Evolutionary conservation across 2,888 invertebrate genomes (phyloP).

Genomic region (Anoplius nigerrimus): DNA sequence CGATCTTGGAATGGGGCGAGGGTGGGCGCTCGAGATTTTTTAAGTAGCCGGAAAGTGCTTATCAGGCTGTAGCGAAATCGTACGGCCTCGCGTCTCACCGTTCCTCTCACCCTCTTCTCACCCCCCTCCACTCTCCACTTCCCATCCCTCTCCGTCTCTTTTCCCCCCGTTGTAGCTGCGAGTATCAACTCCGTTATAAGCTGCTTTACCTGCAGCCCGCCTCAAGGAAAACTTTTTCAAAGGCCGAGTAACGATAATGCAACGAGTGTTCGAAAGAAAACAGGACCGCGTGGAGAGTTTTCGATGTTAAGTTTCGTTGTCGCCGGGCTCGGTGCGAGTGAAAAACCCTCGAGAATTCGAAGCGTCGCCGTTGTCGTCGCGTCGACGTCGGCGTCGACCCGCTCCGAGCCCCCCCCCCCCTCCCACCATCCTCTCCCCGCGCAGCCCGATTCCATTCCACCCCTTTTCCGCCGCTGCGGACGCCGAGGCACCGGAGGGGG

Average conservation of each 20-base stretch:
- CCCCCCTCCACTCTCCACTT: too few species aligned
- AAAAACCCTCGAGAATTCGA: conserved; percentile 43
- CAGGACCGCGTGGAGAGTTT: conserved; percentile 34
- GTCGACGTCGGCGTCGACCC: neutral
- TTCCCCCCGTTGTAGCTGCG: conserved; percentile 18
- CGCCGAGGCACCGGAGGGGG: too few species aligned
- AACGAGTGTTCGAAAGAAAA: conserved; percentile 40
- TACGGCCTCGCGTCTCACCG: conserved; percentile 14
- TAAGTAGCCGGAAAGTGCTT: conserved; percentile 43
- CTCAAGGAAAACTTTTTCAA: conserved; percentile 33
- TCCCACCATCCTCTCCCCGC: too few species aligned
- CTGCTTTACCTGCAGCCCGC: conserved; percentile 26
- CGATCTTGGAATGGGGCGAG: conserved; percentile 16
- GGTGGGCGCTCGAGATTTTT: conserved; percentile 32
- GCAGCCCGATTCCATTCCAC: too few species aligned
- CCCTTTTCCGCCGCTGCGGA: too few species aligned
- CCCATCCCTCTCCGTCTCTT: too few species aligned
- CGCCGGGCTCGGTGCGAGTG: conserved; percentile 15
- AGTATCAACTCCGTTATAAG: conserved; percentile 45
- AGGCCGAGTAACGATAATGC: conserved; percentile 45
- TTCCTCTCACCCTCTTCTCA: too few species aligned
- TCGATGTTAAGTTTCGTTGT: conserved; percentile 44
- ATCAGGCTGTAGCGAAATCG: conserved; percentile 45
- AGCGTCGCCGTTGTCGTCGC: conserved; percentile 10
- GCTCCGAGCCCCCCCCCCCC: neutral